Evolutionary conservation across 2,113 vertebrate genomes (phyloP), one percentile per base, ranked within the genome.

Genomic region (Rhegmatorhina hoffmannsi): DNA sequence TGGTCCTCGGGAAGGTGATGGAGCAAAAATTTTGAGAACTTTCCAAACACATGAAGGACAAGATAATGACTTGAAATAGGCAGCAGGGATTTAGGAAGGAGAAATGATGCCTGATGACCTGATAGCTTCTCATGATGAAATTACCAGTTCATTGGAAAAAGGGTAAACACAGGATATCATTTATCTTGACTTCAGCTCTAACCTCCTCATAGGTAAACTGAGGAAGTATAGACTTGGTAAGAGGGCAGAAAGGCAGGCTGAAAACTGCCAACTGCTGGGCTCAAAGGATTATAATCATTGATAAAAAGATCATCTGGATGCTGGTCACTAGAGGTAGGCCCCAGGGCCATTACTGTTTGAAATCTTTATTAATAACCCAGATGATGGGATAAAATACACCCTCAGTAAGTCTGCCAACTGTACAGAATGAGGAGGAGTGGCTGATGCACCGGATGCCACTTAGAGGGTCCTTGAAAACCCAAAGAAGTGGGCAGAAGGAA

Each of bases 121-220:
- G 40, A 52, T 58, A 34, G 26, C 7, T 26, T 81, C 62, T 20
- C 20, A 47, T 36, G 21, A 36, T 8, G 52, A 76, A 90, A 76
- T 58, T 23, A 62, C 6, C 14, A 26, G 36, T 50, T 76, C 43
- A 52, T 12, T 20, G 10, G 29, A 67, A 58, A 47, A 14, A 15
- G 40, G 9, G 31, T 36, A 79, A 72, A 36, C 11, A 70, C 0
- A 1, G 9, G 6, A 17, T n/a, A 15, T 31, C 0, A 1, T 66
- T 81, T 26, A 29, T 26, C 52, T 46, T 66, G 19, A 46, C 21
- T 80, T 75, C 52, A 55, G 4, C 8, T 44, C 3, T 31, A 31
- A 60, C n/a, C 53, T 10, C 17, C 31, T 58, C 24, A 40, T 1
- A 43, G n/a, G 58, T 16, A 84, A 56, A 40, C 7, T 76, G 62